Base-by-base conservation (phyloP, 2,113 vertebrate species). In the Coregonus clupeaformis region DNA sequence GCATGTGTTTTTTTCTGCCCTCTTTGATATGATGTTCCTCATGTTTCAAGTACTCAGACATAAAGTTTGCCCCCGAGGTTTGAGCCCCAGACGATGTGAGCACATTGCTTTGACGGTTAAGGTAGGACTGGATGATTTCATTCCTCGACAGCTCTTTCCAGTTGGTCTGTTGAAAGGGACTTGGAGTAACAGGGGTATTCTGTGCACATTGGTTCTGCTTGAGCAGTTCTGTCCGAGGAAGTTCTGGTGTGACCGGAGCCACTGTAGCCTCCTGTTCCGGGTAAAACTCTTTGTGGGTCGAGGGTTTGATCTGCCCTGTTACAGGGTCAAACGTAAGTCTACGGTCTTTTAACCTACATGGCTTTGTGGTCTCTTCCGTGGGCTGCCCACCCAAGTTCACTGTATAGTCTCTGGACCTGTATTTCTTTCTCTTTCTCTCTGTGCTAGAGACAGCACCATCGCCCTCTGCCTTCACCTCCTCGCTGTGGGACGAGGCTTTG, bases 81-180 rank as follows among this genome's bases (percentile, higher is more conserved):
- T 95, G 94, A 32, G 92, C 91, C 16, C 95, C 96, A 0, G 95
- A 96, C 0, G 94, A 96, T 0, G 94, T 96, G 64, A 97, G 93
- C 87, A 97, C 89, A 81, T 94, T 98, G 93, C 96, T 97, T 86
- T 98, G 97, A 78, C 95, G 92, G 90, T 92, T 96, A 78, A 97
- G 92, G 92, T 98, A 97, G 0, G 96, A 95, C 90, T 98, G 95
- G 86, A 98, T 96, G 72, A 96, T 97, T 89, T 96, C 95, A 0
- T 95, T 98, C 83, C 95, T 94, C 0, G 97, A 96, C 77, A 96
- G 88, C 75, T 97, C 96, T 86, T 97, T 96, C 94, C 96, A 96
- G 93, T 97, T 96, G 18, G 94, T 96, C 90, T 97, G 95, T 89
- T 97, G 95, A 78, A 97, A 95, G 66, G 94, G 93, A 87, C 93